Evolutionary conservation across 2,888 invertebrate species (phyloP), one percentile per base, ranked within the genome.

Genomic region (Diaperis boleti): DNA sequence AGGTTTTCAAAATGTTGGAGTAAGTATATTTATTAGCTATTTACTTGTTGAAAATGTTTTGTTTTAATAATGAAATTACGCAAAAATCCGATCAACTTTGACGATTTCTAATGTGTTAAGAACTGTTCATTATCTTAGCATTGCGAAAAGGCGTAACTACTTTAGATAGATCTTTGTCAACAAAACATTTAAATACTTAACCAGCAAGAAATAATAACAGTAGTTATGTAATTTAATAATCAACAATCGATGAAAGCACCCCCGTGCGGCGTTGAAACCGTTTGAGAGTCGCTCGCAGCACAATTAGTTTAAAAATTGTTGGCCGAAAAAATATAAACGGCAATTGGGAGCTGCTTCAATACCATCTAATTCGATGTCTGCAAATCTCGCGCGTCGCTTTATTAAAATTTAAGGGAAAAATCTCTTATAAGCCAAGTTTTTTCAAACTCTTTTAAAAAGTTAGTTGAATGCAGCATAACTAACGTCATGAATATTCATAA

Each of bases 331-430:
- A 68, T 65, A 61, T 65, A 68, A 68, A 59, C 67, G 64, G 62
- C 65, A 68, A 68, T 65, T 68, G 68, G 64, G 56, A 64, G 59
- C 68, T 57, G 60, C 68, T 68, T 68, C 68, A 68, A 68, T 68
- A 65, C 63, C 62, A 66, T 62, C 68, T 68, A 68, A 68, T 68
- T 68, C 64, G 52, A 54, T 64, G 68, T 62, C 68, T 68, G 64
- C 64, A 63, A 68, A 65, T 65, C 65, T 52, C 63, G 65, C 65
- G 61, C 65, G 64, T 64, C 62, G 60, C 65, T 66, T 68, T 65
- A 68, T 65, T 65, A 64, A 62, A 59, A 59, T 67, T 65, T 63
- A 67, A 63, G 62, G 65, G 62, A 52, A 62, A 62, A 59, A 56
- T 62, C 62, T 62, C 59, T 62, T 62, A 62, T 57, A 35, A 59